Percentiles rank a stretch among this genome's conserved stretches.
phyloP scores from a whole-genome alignment of 1,140 invertebrate genomes.

The Cotesia vestalis region DNA sequence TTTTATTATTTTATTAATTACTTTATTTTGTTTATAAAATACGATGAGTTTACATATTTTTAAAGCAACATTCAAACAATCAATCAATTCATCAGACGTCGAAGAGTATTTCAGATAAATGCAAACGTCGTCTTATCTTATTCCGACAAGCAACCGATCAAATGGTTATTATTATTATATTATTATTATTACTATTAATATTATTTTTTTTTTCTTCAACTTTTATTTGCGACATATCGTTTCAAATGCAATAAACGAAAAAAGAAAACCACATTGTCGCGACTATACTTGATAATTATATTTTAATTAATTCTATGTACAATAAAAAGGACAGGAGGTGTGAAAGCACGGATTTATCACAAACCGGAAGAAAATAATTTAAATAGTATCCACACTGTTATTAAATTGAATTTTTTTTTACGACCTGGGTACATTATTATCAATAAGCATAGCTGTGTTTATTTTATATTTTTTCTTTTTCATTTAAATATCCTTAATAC shows the following conservation, averaged over 20 bases:
- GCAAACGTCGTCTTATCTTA: too few relatives aligned
- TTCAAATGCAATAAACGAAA: constrained; percentile 12
- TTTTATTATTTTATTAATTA: too few relatives aligned
- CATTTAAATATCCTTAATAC: constrained; percentile 30
- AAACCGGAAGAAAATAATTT: constrained; percentile 11
- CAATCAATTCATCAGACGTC: too few relatives aligned
- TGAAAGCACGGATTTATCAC: constrained; percentile 1
- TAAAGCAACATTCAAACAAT: too few relatives aligned
- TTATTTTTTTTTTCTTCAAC: background rate
- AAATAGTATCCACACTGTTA: constrained; percentile 24
- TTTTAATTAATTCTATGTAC: constrained; percentile 25
- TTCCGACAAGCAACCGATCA: constrained; percentile 12
- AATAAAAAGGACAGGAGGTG: constrained; percentile 16
- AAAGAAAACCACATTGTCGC: constrained; percentile 5
- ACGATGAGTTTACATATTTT: too few relatives aligned
- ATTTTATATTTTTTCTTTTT: constrained; percentile 9
- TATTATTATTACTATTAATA: too few relatives aligned
- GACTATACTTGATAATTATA: background rate
- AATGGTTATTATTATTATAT: background rate
- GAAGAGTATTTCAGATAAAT: too few relatives aligned
- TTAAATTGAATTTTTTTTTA: constrained; percentile 29
- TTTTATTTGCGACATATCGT: background rate
- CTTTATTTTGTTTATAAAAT: too few relatives aligned
- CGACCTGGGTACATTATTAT: constrained; percentile 27
- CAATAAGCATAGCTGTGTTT: constrained; percentile 27